These are phyloP conservation scores for Batillaria attramentaria DNA, from an alignment of 1,140 invertebrate species.

Conservation along the genomic window DNA sequence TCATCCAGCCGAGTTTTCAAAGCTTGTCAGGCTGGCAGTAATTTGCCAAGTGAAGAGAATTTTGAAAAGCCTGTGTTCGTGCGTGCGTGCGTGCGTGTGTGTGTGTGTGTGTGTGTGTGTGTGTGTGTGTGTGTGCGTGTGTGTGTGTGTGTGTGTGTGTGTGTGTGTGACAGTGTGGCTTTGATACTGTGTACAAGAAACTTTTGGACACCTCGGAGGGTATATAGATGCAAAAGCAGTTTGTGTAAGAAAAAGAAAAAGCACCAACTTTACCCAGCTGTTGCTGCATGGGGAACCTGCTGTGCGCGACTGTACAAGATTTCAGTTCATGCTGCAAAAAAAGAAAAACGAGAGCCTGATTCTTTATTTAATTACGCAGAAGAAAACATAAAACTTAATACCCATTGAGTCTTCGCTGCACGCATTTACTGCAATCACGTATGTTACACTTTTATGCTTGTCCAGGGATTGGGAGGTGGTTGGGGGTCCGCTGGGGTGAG, in stretches of 20 bases:
- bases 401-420: no score
- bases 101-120: conserved; percentile 7
- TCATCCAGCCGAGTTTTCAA: neutral
- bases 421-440: no score
- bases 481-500: no score
- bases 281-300: no score
- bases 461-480: no score
- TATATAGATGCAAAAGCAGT: neutral
- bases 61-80: neutral
- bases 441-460: no score
- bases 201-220: neutral
- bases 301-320: no score
- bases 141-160: neutral
- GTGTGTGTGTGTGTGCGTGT: conserved; percentile 1
- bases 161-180: neutral
- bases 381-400: no score
- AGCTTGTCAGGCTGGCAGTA: no score
- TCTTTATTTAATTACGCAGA: neutral
- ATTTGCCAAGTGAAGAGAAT: neutral
- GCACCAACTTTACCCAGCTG: no score
- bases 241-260: no score
- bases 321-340: no score
- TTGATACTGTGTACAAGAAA: neutral
- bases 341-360: neutral
- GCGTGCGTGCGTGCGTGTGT: conserved; percentile 3